Evolutionary conservation across 2,888 invertebrate species (phyloP).

Genomic region (Rotaria sp.): DNA sequence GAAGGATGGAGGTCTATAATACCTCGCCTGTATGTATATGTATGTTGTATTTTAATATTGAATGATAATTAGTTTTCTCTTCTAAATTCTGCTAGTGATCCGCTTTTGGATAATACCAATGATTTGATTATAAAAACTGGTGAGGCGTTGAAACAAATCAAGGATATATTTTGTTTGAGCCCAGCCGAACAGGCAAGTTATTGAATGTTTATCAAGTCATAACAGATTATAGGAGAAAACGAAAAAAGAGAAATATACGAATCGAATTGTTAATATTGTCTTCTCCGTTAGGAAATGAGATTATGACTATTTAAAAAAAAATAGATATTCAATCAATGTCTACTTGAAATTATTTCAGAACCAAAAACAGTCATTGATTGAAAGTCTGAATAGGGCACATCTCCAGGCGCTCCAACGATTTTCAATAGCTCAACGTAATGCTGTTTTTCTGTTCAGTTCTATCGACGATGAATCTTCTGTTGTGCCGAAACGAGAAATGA

Average conservation of each 20-base stretch:
- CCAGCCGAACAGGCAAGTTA: not conserved
- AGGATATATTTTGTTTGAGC: not conserved
- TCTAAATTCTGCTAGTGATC: not conserved
- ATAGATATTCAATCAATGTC: too few relatives aligned
- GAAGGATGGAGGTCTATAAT: not conserved
- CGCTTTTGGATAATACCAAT: not conserved
- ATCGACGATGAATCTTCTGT: not conserved
- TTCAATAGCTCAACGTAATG: not conserved
- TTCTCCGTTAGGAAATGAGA: too few relatives aligned
- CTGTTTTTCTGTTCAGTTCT: not conserved
- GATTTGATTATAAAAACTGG: not conserved
- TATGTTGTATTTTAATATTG: not conserved
- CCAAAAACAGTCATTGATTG: not conserved
- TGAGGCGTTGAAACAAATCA: not conserved
- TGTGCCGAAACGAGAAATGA: not conserved
- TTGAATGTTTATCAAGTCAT: not conserved
- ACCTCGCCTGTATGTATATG: not conserved
- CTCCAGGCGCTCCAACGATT: not conserved
- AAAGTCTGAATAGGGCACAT: not conserved
- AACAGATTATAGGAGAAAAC: too few relatives aligned
- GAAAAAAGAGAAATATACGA: too few relatives aligned
- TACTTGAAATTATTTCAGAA: too few relatives aligned
- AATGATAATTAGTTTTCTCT: not conserved
- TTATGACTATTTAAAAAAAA: too few relatives aligned
- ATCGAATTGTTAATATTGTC: too few relatives aligned